Evolutionary conservation across 2,797 vertebrate species (phyloP).

Genomic region (Monodelphis domestica): DNA sequence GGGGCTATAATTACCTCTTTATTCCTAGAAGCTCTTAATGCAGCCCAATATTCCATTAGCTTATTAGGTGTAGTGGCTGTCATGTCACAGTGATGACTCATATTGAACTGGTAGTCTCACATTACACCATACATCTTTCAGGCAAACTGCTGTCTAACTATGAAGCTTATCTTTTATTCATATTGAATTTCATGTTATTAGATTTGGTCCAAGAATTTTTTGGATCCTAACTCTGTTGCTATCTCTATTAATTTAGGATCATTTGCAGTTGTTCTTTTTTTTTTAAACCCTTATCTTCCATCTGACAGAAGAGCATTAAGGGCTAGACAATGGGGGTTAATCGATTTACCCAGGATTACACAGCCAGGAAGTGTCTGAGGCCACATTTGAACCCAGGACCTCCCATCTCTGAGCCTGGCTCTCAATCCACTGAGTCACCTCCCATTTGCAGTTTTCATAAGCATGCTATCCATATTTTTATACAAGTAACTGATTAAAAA

Average conservation of each 20-base stretch:
- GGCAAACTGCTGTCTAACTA: not conserved
- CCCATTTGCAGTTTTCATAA: not conserved
- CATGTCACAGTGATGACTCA: not conserved
- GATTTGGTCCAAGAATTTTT: not conserved
- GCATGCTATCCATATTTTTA: not conserved
- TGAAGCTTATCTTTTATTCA: not conserved
- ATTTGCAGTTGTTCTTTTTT: not conserved
- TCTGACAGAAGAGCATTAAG: too few species aligned
- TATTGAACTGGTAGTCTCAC: not conserved
- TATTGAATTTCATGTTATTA: not conserved
- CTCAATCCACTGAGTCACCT: too few species aligned
- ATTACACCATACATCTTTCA: not conserved
- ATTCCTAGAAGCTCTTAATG: not conserved
- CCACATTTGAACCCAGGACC: too few species aligned
- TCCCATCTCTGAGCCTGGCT: too few species aligned
- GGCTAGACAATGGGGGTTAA: too few species aligned
- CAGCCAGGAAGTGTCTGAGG: too few species aligned
- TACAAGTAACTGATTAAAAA: not conserved
- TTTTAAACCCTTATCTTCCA: too few species aligned
- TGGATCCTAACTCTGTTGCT: not conserved
- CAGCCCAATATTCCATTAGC: not conserved
- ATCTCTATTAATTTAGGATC: not conserved
- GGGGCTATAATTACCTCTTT: not conserved
- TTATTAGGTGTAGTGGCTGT: not conserved
- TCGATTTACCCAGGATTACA: too few species aligned